These are phyloP conservation scores for Mustela nigripes DNA, from an alignment of 2,113 vertebrate species.

Conservation along the genomic window DNA sequence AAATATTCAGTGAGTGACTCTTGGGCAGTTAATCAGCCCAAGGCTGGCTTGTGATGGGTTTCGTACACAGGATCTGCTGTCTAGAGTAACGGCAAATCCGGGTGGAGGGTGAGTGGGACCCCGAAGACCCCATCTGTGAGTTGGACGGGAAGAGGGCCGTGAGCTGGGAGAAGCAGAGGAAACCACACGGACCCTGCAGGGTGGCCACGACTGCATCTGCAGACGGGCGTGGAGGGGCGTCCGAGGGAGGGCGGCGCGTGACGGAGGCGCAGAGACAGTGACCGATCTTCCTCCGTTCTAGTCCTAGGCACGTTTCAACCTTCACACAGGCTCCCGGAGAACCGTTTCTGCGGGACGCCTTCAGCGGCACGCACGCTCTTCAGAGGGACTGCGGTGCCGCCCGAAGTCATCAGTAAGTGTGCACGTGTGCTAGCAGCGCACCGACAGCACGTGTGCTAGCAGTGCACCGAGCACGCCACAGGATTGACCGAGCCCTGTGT, in stretches of 20 bases:
- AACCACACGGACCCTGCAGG: too few relatives aligned
- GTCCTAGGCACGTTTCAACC: too few relatives aligned
- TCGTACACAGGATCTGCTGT: too few relatives aligned
- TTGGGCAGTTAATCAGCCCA: not conserved
- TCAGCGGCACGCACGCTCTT: fast-evolving
- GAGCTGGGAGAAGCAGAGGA: not conserved
- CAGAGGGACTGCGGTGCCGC: fast-evolving
- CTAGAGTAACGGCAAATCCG: not conserved
- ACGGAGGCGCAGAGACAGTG: too few relatives aligned
- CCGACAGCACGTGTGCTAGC: fast-evolving
- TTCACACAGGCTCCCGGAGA: too few relatives aligned
- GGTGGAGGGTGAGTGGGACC: too few relatives aligned
- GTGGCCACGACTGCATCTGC: too few relatives aligned
- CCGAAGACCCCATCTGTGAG: fast-evolving
- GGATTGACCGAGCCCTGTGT: fast-evolving
- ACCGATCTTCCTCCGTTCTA: fast-evolving
- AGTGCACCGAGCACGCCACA: fast-evolving
- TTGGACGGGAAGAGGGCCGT: not conserved
- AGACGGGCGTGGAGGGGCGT: not conserved
- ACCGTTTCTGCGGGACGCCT: fast-evolving
- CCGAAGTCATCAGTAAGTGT: too few relatives aligned
- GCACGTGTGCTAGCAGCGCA: fast-evolving
- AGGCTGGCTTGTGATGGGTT: not conserved
- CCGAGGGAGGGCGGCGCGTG: fast-evolving
- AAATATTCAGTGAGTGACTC: not conserved